Evolutionary conservation across 1,140 invertebrate genomes (phyloP).

Genomic region (Caenorhabditis remanei): DNA sequence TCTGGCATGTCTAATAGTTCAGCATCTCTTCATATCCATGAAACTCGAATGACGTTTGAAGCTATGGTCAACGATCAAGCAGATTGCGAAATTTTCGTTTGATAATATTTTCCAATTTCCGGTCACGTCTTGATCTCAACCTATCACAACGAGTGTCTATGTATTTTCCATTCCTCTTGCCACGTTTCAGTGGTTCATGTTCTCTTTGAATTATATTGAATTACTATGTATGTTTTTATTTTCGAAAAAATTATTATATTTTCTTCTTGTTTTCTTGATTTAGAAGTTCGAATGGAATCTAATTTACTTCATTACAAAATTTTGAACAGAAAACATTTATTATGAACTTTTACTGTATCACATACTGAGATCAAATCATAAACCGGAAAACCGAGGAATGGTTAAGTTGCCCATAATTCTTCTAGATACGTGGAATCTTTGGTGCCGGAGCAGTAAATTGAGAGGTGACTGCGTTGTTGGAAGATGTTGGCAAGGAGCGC

Average conservation of each 20-base stretch:
- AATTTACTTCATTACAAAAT: no score
- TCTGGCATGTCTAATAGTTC: constrained; percentile 76
- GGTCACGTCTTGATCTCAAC: constrained; percentile 44
- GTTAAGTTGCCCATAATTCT: no score
- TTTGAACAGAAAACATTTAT: no score
- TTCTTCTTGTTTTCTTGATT: neutral
- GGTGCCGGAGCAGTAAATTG: no score
- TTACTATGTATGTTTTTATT: neutral
- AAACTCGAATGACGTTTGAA: constrained; percentile 66
- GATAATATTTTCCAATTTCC: constrained; percentile 14
- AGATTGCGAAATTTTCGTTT: constrained; percentile 67
- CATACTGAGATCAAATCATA: no score
- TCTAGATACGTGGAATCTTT: no score
- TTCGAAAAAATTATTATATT: neutral
- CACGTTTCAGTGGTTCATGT: neutral
- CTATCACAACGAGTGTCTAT: constrained; percentile 31
- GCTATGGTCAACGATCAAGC: constrained; percentile 64
- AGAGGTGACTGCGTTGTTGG: no score
- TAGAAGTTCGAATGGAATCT: no score
- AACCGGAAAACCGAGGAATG: no score
- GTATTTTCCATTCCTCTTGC: constrained; percentile 22
- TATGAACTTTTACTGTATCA: no score
- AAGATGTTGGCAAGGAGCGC: no score
- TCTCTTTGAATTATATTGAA: neutral
- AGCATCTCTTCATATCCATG: constrained; percentile 76